phyloP scores from a whole-genome alignment of 2,888 invertebrate genomes.

The Eulithis prunata region DNA sequence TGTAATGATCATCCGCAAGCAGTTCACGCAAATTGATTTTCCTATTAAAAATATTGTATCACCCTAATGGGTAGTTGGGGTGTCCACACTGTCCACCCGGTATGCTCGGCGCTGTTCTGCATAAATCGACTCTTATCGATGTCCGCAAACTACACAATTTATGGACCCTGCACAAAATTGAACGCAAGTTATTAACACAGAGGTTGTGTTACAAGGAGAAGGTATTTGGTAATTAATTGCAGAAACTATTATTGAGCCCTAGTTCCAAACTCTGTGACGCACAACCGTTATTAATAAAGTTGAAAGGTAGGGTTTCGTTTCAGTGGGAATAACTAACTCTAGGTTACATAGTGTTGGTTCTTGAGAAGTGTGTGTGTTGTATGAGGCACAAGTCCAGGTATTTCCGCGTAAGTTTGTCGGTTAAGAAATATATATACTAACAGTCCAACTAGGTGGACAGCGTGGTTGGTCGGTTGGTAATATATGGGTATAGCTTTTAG shows the following conservation, averaged over 20 bases:
- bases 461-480: no score
- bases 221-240: background rate
- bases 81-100: conserved; percentile 8
- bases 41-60: background rate
- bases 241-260: background rate
- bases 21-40: background rate
- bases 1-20: no score
- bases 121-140: conserved; percentile 42
- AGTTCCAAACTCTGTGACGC: background rate
- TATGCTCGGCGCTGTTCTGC: conserved; percentile 6
- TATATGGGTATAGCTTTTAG: no score
- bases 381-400: no score
- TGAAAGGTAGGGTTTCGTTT: no score
- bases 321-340: no score
- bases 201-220: conserved; percentile 3
- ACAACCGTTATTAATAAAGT: no score
- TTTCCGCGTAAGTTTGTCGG: no score
- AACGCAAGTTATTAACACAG: conserved; percentile 31
- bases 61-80: conserved; percentile 11
- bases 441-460: no score
- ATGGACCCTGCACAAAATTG: conserved; percentile 37
- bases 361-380: no score
- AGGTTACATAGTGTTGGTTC: no score
- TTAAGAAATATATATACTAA: no score
- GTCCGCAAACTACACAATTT: conserved; percentile 40